phyloP scores from a whole-genome alignment of 2,113 vertebrate species.

The Tragelaphus buxtoni region DNA sequence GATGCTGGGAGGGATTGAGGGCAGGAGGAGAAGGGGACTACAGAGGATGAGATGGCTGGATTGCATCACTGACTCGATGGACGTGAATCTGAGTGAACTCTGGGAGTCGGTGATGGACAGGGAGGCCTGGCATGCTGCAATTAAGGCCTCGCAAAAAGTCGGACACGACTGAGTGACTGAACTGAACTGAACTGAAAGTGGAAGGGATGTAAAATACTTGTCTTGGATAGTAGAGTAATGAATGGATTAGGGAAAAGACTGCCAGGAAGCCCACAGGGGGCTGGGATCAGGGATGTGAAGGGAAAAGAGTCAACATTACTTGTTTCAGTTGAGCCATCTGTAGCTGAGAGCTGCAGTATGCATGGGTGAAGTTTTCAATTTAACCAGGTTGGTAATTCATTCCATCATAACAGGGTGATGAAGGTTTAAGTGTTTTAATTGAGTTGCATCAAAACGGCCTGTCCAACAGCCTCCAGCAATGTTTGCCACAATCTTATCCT shows the following conservation, averaged over 20 bases:
- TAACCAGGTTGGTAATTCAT: neutral
- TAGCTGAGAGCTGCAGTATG: neutral
- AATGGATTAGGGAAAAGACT: neutral
- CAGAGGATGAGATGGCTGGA: no score
- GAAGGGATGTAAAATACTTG: neutral
- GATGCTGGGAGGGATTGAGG: no score
- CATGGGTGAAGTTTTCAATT: neutral
- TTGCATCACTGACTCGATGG: no score
- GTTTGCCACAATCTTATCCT: neutral
- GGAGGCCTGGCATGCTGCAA: no score
- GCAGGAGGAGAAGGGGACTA: no score
- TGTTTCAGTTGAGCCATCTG: neutral
- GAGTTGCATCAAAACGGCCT: neutral
- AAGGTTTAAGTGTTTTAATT: neutral
- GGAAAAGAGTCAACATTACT: neutral
- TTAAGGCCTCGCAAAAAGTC: no score
- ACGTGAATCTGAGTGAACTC: no score
- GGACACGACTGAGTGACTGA: no score
- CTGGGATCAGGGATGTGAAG: neutral
- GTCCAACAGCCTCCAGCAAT: no score
- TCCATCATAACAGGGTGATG: neutral
- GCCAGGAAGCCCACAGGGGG: neutral
- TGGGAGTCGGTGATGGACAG: no score
- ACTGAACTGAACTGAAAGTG: no score
- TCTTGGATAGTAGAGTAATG: neutral